Base-by-base conservation (phyloP, 2,113 vertebrate species). In the Mobula birostris region DNA sequence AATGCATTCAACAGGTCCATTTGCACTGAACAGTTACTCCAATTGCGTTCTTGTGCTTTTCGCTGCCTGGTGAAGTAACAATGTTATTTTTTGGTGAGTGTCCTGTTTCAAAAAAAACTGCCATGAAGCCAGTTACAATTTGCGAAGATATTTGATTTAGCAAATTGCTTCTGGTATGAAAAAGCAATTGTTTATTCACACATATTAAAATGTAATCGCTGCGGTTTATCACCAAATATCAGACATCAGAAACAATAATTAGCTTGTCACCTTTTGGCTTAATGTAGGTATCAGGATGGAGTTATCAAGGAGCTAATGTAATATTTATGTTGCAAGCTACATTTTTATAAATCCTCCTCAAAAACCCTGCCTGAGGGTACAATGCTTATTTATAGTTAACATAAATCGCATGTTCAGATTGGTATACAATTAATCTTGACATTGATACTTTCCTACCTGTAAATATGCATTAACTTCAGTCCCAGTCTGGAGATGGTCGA, bases 151-250 rank as follows among this genome's bases (percentile, higher is more conserved):
- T 74, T 93, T 70, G 66, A 72, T 40, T 93, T 93, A 74, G 12
- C 32, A 56, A 93, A 93, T 70, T 93, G 21, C 48, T 74, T 56
- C 24, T 74, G 70, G 40, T 70, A 76, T 48, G 32, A 74, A 76
- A 70, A 93, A 93, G 3, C 36, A 29, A 40, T 93, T 74, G 91
- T 93, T 93, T 93, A 76, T 74, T 76, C 56, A 29, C 24, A 74
- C 68, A 93, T 68, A 93, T 93, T 93, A 76, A 93, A 93, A 74
- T 56, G 56, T 93, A 93, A 93, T 93, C 74, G 70, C 36, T 93
- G 91, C 19, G 27, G 68, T 93, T 93, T 36, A 76, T 93, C 36
- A 74, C 24, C 66, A 29, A 93, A 74, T 36, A 40, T 76, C 70
- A 93, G 40, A 24, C 91, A 19, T 93, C 68, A 74, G 91, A 93